Evolutionary conservation across 1,140 invertebrate species (phyloP), one percentile per base, ranked within the genome.

Genomic region (fruit fly (Drosophila melanogaster)): DNA sequence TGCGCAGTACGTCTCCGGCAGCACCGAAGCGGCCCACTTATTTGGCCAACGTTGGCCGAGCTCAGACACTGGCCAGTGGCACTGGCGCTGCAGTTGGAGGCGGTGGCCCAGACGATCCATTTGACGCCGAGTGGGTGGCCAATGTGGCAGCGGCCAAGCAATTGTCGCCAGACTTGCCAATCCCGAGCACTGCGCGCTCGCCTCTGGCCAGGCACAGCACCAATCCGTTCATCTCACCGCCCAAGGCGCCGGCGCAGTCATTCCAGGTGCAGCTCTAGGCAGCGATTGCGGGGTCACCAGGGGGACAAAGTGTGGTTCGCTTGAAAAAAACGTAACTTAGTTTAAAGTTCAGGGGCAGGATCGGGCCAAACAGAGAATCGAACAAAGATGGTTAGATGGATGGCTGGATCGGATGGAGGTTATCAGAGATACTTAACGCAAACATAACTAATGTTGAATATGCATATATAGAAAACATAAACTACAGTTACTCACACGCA

Each of bases 61-160:
- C 95, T 0, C 93, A 94, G 50, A 94, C 94, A 0, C 64, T 95
- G 6, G 94, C 94, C 51, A 94, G 94, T 12, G 90, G 43, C 90
- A 10, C 24, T 3, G n/a, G 89, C 85, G 37, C 81, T 64, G 35
- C 38, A 10, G 64, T 24, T 12, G 55, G 57, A 1, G 60, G 49
- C 4, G 92, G 92, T 4, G 70, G 50, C n/a, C 57, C 49, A 0
- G 81, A 77, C 49, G 97, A 98, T 93, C 97, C 97, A 0, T 97
- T 97, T 86, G 96, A 97, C 91, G 96, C 96, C 6, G 97, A 97
- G 81, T 97, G 97, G 97, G 96, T 95, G 1, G 95, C 86, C 24
- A 84, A 83, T 71, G 90, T 92, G 30, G 86, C 90, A 17, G 87
- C 83, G 8, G 80, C 86, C 4, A 91, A 92, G 65, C 79, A 87